Percentiles rank a stretch among this genome's conserved stretches.
phyloP scores from a whole-genome alignment of 2,113 vertebrate species.

The Protobothrops mucrosquamatus region DNA sequence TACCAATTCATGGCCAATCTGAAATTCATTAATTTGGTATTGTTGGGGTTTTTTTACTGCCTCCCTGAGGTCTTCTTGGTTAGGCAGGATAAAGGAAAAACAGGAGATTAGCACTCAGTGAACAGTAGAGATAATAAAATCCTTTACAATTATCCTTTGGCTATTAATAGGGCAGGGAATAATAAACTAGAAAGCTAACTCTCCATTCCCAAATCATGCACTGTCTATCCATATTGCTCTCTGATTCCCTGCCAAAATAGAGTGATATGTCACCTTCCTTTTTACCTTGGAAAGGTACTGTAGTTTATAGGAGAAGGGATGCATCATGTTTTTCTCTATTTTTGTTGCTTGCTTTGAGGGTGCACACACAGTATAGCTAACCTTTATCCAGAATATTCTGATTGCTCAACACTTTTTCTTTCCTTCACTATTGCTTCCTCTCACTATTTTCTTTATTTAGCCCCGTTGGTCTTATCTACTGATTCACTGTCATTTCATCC shows the following conservation, averaged over 20 bases:
- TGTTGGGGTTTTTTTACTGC: conserved; percentile 41
- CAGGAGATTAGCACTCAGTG: conserved; percentile 5
- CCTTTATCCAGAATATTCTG: not conserved
- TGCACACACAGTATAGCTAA: not conserved
- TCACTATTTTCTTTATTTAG: not conserved
- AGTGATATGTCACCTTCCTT: not conserved
- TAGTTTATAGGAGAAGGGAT: not conserved
- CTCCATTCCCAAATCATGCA: not conserved
- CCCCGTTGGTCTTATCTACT: not conserved
- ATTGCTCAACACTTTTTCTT: not conserved
- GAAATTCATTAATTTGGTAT: conserved; percentile 66
- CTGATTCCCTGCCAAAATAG: not conserved
- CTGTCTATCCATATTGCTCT: not conserved
- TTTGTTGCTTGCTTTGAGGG: not conserved
- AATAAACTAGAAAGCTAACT: conserved; percentile 29
- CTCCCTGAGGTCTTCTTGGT: conserved; percentile 50
- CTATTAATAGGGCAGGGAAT: conserved; percentile 57
- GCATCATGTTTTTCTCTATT: not conserved
- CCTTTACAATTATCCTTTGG: conserved; percentile 64
- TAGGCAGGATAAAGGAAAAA: conserved; percentile 54
- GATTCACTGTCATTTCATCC: not conserved
- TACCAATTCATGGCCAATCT: conserved; percentile 66
- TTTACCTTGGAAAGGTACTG: not conserved
- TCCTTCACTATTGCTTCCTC: not conserved
- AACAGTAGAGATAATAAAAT: conserved; percentile 63